phyloP scores from a whole-genome alignment of 2,113 vertebrate genomes.

The Labeo rohita region DNA sequence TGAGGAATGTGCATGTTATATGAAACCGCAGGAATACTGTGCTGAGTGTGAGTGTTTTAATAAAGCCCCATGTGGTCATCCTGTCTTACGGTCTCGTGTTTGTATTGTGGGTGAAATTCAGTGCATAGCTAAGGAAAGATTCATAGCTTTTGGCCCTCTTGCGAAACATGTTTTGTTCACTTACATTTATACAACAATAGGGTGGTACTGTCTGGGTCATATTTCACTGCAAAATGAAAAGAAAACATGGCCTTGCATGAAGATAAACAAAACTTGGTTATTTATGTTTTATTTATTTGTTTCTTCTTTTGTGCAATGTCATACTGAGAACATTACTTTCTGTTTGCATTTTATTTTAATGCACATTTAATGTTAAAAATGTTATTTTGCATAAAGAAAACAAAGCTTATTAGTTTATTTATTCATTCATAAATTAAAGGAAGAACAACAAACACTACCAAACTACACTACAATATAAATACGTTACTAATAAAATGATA shows the following conservation, averaged over 20 bases:
- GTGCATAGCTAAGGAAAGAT: not conserved
- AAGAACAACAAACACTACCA: no score
- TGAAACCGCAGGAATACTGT: not conserved
- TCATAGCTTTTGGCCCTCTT: not conserved
- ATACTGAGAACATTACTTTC: not conserved
- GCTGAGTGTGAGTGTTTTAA: constrained; percentile 23
- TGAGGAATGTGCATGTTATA: constrained; percentile 37
- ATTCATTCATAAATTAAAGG: no score
- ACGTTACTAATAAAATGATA: no score
- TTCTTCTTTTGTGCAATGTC: not conserved
- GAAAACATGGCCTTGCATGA: not conserved
- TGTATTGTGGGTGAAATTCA: not conserved
- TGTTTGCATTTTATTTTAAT: not conserved
- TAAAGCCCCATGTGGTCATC: constrained; percentile 39
- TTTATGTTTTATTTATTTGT: not conserved
- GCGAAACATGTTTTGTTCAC: not conserved
- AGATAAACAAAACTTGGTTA: not conserved
- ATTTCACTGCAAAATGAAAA: not conserved
- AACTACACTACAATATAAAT: no score
- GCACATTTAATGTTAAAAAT: not conserved
- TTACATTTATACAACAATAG: not conserved
- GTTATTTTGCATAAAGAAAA: no score
- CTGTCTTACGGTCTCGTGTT: not conserved
- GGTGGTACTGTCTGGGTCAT: not conserved
- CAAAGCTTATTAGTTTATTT: no score